A percentile compares a stretch with the other conserved stretches of the same genome.
These are phyloP conservation scores for Gracilinanus agilis DNA, from an alignment of 2,113 vertebrate genomes.

Conservation along the genomic window DNA sequence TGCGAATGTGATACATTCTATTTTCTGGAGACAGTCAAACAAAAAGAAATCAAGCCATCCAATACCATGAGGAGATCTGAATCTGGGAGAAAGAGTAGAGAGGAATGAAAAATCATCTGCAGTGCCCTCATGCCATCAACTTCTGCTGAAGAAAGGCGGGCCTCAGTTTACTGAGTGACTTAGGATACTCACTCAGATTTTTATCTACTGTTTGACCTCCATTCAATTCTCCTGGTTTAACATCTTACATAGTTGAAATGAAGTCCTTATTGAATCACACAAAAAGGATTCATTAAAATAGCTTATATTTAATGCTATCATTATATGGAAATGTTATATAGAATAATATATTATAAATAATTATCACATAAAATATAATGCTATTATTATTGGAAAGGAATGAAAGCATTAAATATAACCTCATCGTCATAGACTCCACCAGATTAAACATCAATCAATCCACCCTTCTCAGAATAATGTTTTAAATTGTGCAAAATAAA, in stretches of 20 bases:
- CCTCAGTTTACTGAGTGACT: neutral
- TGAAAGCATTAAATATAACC: neutral
- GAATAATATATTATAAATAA: too few species aligned
- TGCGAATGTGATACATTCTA: neutral
- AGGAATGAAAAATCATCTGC: neutral
- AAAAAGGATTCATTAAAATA: neutral
- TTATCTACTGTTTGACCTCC: neutral
- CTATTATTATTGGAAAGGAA: neutral
- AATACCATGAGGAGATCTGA: neutral
- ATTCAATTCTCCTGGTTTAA: neutral
- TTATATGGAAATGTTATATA: neutral
- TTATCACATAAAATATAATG: neutral
- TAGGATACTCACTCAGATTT: neutral
- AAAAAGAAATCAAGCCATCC: neutral
- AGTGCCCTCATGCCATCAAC: neutral
- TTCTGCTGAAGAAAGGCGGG: neutral
- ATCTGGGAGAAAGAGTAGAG: neutral
- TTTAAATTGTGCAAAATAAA: neutral
- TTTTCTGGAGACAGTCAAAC: neutral
- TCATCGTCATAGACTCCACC: neutral
- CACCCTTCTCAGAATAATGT: neutral
- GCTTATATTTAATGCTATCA: neutral
- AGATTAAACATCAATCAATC: neutral
- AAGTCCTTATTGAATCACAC: neutral
- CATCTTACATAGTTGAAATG: neutral